Evolutionary conservation across 1,140 invertebrate species (phyloP), one percentile per base, ranked within the genome.

Genomic region (Andrena cerasifolii): DNA sequence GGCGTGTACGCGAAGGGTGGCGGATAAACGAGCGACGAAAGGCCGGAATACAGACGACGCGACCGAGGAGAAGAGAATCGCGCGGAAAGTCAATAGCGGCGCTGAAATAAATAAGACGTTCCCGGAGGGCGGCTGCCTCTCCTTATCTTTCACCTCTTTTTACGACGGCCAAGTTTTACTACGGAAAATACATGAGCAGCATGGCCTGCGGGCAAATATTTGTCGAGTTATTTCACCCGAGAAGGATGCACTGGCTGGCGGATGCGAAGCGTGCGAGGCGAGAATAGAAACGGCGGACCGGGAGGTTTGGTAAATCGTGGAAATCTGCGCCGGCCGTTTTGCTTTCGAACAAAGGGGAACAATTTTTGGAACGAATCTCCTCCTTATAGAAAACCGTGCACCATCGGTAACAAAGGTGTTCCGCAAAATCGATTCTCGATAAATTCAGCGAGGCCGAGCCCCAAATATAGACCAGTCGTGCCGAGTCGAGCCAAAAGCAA

Each of bases 91-190:
- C 61, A 47, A 45, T 47, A 47, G 36, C 12, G 36, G 21, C 16
- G 33, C 12, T 33, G 26, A 63, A 63, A 47, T 47, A 63, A 63
- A 63, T 24, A 63, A 63, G 36, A 47, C 61, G 61, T 45, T 26
- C 24, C 12, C 43, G 3, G 1, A 21, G 12, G n/a, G 40, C 31
- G 8, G 10, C 10, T 3, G 26, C 36, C 18, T 21, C 47, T 21
- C 49, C n/a, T 63, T 63, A 63, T 63, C 43, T 33, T 21, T 28
- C 24, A 45, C 61, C 61, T 45, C 21, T 24, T 28, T 45, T 26
- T 45, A 12, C 24, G 24, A 45, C 12, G 14, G 24, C 40, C 40
- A 45, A 63, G 12, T 45, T 26, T 24, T 26, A 14, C 56, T 3
- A 45, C 40, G 14, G 21, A 36, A 59, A 63, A 63, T 26, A 45